A percentile compares a stretch with the other conserved stretches of the same genome.
These are phyloP conservation scores for Phorcus lineatus DNA, from an alignment of 2,888 invertebrate species.

Conservation along the genomic window DNA sequence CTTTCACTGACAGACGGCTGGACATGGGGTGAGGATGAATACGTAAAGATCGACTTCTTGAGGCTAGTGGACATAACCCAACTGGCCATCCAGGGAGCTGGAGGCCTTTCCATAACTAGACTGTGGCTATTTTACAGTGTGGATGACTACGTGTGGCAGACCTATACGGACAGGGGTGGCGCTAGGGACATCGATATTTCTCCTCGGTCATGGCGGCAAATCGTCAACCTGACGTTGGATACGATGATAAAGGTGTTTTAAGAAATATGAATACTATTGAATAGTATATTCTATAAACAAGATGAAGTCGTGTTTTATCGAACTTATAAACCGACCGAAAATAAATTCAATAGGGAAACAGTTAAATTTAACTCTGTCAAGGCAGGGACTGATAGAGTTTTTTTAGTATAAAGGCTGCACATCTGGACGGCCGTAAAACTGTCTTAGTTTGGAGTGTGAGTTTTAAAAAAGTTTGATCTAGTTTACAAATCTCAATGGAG, in stretches of 20 bases:
- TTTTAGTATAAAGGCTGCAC: too few species aligned
- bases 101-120: background rate
- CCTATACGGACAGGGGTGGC: background rate
- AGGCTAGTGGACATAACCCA: background rate
- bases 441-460: too few species aligned
- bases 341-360: too few species aligned
- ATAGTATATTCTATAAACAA: too few species aligned
- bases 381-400: too few species aligned
- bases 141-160: background rate
- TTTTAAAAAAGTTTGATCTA: too few species aligned
- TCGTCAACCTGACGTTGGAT: background rate
- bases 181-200: background rate
- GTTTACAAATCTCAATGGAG: too few species aligned
- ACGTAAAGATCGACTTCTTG: background rate
- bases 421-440: too few species aligned
- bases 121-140: background rate
- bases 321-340: too few species aligned
- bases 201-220: background rate
- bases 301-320: too few species aligned
- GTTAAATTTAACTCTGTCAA: too few species aligned
- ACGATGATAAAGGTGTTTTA: background rate
- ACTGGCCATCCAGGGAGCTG: background rate
- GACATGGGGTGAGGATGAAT: background rate
- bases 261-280: background rate
- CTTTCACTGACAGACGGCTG: background rate